Base-by-base conservation (phyloP, 2,113 vertebrate genomes). In the Laticauda laticaudata region DNA sequence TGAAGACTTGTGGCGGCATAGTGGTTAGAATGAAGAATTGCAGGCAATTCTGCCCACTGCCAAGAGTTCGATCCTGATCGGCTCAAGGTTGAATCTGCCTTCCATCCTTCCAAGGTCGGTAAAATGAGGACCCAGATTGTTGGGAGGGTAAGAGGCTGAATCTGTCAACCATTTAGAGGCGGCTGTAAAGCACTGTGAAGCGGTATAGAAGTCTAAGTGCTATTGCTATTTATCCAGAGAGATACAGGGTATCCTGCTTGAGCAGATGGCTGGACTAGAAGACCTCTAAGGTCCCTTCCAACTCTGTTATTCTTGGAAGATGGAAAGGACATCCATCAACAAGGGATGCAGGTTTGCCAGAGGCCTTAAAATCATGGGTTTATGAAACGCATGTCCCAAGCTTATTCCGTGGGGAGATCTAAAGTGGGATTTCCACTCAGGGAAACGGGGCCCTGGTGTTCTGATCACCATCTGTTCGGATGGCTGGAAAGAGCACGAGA, bases 381-480 rank as follows among this genome's bases (percentile, higher is more conserved):
- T 95, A 96, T 97, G 95, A 96, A 96, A 95, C 94, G 94, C 94
- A 88, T 92, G 94, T 95, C 95, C 96, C 95, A 95, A 91, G 95
- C 15, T 0, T 94, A 96, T 95, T 93, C 96, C 95, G 91, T 93
- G 14, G 93, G 92, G 95, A 96, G 94, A 94, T 53, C 94, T 96
- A 93, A 96, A 96, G 92, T 96, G 93, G 96, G 94, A 96, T 97
- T 96, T 96, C 94, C 94, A 96, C 93, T 94, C 94, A 92, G 14
- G 92, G 92, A 92, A 94, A 96, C 29, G 92, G 94, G 64, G 95
- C 97, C 95, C 96, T 93, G 21, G 94, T 95, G 96, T 64, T 94
- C 92, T 14, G 69, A 9, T 96, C 92, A 51, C 95, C 92, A 61
- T 96, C 96, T 96, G 96, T 48, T 96, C 92, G 0, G 11, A 97